phyloP scores from a whole-genome alignment of 92 coral and sea anemone genomes.

The Actinernus sp. region DNA sequence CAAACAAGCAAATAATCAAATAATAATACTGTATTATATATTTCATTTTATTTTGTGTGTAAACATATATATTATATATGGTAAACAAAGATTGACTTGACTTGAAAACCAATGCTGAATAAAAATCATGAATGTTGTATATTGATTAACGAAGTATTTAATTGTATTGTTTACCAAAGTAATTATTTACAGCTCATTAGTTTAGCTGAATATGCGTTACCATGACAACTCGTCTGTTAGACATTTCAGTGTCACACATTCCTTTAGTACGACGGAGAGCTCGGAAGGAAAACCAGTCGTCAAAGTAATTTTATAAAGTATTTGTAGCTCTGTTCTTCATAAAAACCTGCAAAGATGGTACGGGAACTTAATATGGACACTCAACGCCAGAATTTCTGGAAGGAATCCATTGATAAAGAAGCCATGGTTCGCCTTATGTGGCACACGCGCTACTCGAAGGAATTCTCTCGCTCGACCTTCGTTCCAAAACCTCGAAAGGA shows the following conservation, averaged over 20 bases:
- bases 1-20: too few species aligned
- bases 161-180: too few species aligned
- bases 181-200: too few species aligned
- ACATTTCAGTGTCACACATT: slow-evolving; percentile 53
- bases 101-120: too few species aligned
- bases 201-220: too few species aligned
- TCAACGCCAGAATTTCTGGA: slow-evolving; percentile 98
- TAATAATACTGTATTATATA: too few species aligned
- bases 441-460: slow-evolving; percentile 96
- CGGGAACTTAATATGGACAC: slow-evolving; percentile 99
- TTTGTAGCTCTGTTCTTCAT: neutral
- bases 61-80: too few species aligned
- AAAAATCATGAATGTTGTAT: too few species aligned
- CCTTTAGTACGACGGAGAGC: slow-evolving; percentile 11
- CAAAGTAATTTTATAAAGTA: neutral
- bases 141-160: too few species aligned
- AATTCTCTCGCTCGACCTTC: slow-evolving; percentile 79
- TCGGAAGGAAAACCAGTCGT: neutral
- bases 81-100: too few species aligned
- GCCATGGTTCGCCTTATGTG: slow-evolving; percentile 91
- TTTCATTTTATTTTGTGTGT: too few species aligned
- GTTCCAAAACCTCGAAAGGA: slow-evolving; percentile 79
- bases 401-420: slow-evolving; percentile 92
- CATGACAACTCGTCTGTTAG: slow-evolving; percentile 41
- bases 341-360: slow-evolving; percentile 71